These are phyloP conservation scores for Ips nitidus DNA, from an alignment of 1,140 invertebrate species.

Conservation along the genomic window DNA sequence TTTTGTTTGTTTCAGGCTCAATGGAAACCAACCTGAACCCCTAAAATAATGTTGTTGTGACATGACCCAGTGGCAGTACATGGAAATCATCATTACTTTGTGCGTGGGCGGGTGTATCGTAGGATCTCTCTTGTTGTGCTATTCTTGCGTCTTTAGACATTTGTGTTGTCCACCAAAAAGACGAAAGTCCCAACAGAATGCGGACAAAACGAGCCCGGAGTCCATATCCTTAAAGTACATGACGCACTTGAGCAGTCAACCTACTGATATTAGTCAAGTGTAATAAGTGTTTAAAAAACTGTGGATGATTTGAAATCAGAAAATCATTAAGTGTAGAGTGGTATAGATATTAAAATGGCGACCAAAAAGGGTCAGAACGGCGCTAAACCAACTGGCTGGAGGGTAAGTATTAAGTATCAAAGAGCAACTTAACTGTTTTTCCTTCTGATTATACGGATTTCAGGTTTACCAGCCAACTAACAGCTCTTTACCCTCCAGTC, in stretches of 20 bases:
- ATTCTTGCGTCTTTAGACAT: slow-evolving; percentile 34
- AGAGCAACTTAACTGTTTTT: too few species aligned
- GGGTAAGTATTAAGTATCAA: too few species aligned
- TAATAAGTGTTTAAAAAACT: background rate
- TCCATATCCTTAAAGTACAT: slow-evolving; percentile 37
- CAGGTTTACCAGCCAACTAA: too few species aligned
- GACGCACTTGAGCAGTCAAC: slow-evolving; percentile 35
- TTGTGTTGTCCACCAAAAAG: slow-evolving; percentile 25
- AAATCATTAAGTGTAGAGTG: too few species aligned
- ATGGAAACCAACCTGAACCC: too few species aligned
- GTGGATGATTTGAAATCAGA: background rate
- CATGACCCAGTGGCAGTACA: slow-evolving; percentile 32
- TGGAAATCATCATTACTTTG: slow-evolving; percentile 34
- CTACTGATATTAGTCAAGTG: slow-evolving; percentile 37
- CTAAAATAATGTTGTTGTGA: background rate
- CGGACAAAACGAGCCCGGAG: slow-evolving; percentile 26
- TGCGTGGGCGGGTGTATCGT: slow-evolving; percentile 35
- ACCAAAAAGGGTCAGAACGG: background rate
- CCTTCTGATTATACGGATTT: too few species aligned
- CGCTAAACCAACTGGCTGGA: too few species aligned
- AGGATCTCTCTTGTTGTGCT: slow-evolving; percentile 29
- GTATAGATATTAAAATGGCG: too few species aligned
- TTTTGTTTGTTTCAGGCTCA: too few species aligned
- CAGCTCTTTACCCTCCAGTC: too few species aligned
- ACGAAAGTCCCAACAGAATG: slow-evolving; percentile 22